Evolutionary conservation across 2,888 invertebrate species (phyloP), one percentile per base, ranked within the genome.

Genomic region (Nomada goodeniana): DNA sequence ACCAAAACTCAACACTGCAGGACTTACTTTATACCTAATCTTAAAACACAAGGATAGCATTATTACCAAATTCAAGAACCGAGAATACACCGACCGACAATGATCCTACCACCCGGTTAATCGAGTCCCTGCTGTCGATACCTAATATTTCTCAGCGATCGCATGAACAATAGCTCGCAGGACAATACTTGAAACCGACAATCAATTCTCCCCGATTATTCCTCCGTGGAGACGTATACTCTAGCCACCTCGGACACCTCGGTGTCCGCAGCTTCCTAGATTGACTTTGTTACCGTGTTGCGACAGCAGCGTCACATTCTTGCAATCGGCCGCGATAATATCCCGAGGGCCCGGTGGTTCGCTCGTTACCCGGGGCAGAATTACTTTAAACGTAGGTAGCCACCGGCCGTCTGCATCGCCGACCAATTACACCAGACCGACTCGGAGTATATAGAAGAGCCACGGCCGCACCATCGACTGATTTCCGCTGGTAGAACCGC

Each of bases 311-410:
- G 23, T 42, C 69, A 76, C 87, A 88, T 90, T 91, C 86, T 85
- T 86, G 68, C 71, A 86, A 86, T 70, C 65, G 63, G 67, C 72
- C 55, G 77, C 80, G 88, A 88, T 86, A 83, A 85, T 85, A 73
- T 87, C 83, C 79, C 70, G 76, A 44, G 83, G 82, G 84, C 84
- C 57, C 57, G 61, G 84, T 83, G 85, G 87, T 82, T 85, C 68
- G 83, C 88, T 91, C 87, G 88, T 91, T 89, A 91, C 90, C 89
- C 67, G 80, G 86, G 90, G 90, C 78, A 80, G 91, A 91, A 91
- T 90, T 90, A 91, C 90, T 92, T 90, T 91, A 91, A 91, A 92
- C 91, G 91, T 91, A 90, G 87, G 86, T 86, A 89, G 87, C 86
- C 87, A 87, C 86, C 90, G 85, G 59, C 81, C 75, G 87, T 76